Percentiles rank a stretch among this genome's conserved stretches.
Conservation (phyloP, 1,140 invertebrate species). For the Drosophila guanche region DNA sequence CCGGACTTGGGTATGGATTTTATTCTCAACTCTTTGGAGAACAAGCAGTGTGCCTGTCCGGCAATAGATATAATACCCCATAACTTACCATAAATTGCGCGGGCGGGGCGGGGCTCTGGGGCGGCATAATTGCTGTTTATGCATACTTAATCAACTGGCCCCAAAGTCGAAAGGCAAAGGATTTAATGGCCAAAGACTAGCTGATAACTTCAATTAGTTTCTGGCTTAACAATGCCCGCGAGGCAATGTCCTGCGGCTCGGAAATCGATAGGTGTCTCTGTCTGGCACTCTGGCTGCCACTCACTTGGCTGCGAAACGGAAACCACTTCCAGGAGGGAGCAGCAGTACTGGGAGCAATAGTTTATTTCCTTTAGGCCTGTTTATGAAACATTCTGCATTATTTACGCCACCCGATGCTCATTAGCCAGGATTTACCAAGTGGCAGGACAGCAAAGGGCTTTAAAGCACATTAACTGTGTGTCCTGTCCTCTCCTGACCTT, state of each 20-base stretch:
- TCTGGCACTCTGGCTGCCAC: constrained; percentile 30
- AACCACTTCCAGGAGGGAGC: background rate
- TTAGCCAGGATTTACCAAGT: constrained; percentile 42
- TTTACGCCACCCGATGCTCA: constrained; percentile 60
- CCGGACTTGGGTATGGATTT: constrained; percentile 36
- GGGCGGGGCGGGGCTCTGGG: constrained; percentile 3
- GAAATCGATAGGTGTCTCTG: background rate
- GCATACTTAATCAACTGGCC: constrained; percentile 65
- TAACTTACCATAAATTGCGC: constrained; percentile 75
- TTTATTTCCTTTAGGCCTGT: constrained; percentile 21
- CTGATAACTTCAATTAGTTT: constrained; percentile 46
- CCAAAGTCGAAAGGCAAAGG: constrained; percentile 32
- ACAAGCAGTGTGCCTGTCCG: constrained; percentile 14
- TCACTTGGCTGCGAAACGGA: constrained; percentile 35
- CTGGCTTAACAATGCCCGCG: constrained; percentile 32
- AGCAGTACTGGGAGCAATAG: background rate
- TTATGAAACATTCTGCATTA: constrained; percentile 72
- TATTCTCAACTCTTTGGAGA: constrained; percentile 41
- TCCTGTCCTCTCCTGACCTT: constrained; percentile 32
- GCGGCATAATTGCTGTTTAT: constrained; percentile 65
- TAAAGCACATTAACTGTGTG: constrained; percentile 50
- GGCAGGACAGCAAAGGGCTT: constrained; percentile 12
- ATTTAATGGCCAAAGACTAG: constrained; percentile 61
- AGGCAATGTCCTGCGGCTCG: background rate
- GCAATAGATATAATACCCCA: constrained; percentile 67